Percentiles rank a stretch among this genome's conserved stretches.
phyloP scores from a whole-genome alignment of 2,113 vertebrate genomes.

The Seriola aureovittata region DNA sequence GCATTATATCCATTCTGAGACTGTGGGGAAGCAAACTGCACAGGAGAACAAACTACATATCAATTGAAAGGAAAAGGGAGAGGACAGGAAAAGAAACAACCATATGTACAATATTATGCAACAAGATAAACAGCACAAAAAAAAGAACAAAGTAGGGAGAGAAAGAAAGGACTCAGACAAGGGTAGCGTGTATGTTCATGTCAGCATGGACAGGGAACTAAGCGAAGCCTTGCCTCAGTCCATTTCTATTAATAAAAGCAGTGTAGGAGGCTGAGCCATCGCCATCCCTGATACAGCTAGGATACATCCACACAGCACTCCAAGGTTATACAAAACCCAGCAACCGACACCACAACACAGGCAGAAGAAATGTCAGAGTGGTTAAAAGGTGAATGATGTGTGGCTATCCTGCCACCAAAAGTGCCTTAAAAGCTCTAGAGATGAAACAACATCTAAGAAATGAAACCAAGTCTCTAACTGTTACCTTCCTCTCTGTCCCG shows the following conservation, averaged over 20 bases:
- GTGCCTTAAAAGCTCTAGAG: conserved; percentile 18
- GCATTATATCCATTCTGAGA: conserved; percentile 35
- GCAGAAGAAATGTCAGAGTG: background rate
- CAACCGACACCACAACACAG: background rate
- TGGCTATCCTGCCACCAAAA: background rate
- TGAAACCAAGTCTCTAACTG: background rate
- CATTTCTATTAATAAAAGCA: conserved; percentile 80
- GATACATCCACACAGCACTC: conserved; percentile 54
- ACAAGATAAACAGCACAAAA: background rate
- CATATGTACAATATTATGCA: background rate
- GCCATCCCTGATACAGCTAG: conserved; percentile 46
- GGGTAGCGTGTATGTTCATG: conserved; percentile 59
- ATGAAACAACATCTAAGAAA: background rate
- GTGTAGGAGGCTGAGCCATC: conserved; percentile 75
- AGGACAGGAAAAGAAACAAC: background rate
- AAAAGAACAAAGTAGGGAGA: background rate
- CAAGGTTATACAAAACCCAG: conserved; percentile 47
- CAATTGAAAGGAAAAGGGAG: conserved; percentile 37
- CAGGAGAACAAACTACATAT: conserved; percentile 20
- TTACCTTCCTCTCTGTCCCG: background rate
- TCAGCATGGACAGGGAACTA: conserved; percentile 60
- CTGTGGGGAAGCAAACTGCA: conserved; percentile 24
- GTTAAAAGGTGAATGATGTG: background rate
- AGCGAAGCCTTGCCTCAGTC: conserved; percentile 69
- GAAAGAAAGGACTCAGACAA: conserved; percentile 31